phyloP scores from a whole-genome alignment of 2,797 vertebrate species.

The Neomorphus geoffroyi region DNA sequence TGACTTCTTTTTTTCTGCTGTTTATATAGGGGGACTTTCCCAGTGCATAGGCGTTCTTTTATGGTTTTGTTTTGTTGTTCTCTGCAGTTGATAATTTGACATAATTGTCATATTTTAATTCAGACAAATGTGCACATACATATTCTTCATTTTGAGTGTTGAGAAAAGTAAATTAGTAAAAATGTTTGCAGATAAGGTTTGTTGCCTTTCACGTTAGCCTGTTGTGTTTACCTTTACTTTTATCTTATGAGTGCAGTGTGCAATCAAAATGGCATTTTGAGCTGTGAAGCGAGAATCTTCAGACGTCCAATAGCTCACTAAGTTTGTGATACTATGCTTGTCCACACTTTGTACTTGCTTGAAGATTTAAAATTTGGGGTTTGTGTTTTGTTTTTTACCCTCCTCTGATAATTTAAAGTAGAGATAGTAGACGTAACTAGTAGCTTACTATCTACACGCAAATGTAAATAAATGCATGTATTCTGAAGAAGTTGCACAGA shows the following conservation, averaged over 20 bases:
- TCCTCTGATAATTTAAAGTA: neutral
- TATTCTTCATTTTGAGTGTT: neutral
- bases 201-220: neutral
- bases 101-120: neutral
- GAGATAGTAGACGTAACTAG: neutral
- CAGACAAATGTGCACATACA: neutral
- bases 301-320: neutral
- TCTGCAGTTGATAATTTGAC: neutral
- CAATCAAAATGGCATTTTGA: neutral
- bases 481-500: neutral
- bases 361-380: neutral
- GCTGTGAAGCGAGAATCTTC: neutral
- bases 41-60: neutral
- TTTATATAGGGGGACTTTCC: neutral
- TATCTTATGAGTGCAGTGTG: neutral
- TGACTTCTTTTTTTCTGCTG: neutral
- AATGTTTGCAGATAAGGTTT: neutral
- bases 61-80: neutral
- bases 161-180: neutral
- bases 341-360: neutral
- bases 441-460: fast-evolving
- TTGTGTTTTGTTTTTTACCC: neutral
- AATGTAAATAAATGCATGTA: neutral
- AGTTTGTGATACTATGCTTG: neutral
- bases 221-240: neutral